These are phyloP conservation scores for Sesia bembeciformis DNA, from an alignment of 2,888 invertebrate species.

Conservation along the genomic window DNA sequence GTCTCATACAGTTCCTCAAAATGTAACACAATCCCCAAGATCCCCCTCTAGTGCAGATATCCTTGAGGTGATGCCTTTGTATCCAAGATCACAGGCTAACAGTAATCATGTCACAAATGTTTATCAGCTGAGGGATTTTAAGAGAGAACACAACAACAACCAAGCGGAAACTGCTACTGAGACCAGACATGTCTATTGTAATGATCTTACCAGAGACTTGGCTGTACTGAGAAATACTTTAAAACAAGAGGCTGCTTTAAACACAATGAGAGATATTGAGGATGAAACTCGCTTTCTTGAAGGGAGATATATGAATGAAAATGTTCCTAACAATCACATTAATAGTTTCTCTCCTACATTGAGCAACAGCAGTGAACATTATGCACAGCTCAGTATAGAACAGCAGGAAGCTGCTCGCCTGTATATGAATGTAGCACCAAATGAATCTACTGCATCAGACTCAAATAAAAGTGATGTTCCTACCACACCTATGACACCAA, in stretches of 20 bases:
- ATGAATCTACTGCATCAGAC: conserved; percentile 30
- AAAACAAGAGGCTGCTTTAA: conserved; percentile 43
- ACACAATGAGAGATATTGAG: conserved; percentile 54
- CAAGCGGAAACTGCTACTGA: conserved; percentile 37
- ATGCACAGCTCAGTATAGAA: conserved; percentile 57
- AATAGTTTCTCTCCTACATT: conserved; percentile 53
- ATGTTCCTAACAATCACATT: conserved; percentile 18
- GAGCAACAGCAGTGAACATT: conserved; percentile 63
- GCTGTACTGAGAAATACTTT: conserved; percentile 53
- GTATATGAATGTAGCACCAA: conserved; percentile 60
- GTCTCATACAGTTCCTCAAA: conserved; percentile 25
- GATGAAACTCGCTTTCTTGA: conserved; percentile 53
- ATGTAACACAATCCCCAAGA: conserved; percentile 48
- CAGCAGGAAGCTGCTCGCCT: conserved; percentile 46
- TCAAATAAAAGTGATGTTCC: conserved; percentile 29
- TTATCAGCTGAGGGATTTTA: conserved; percentile 72
- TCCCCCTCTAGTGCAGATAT: conserved; percentile 73
- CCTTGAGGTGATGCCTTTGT: conserved; percentile 69
- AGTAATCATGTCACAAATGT: conserved; percentile 66
- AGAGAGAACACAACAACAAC: conserved; percentile 68
- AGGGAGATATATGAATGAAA: conserved; percentile 44
- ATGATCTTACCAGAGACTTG: conserved; percentile 60
- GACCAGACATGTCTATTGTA: conserved; percentile 48
- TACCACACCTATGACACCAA: conserved; percentile 50
- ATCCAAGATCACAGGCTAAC: conserved; percentile 48